A percentile compares a stretch with the other conserved stretches of the same genome.
These are phyloP conservation scores for Petromus typicus DNA, from an alignment of 2,113 vertebrate genomes.

Conservation along the genomic window DNA sequence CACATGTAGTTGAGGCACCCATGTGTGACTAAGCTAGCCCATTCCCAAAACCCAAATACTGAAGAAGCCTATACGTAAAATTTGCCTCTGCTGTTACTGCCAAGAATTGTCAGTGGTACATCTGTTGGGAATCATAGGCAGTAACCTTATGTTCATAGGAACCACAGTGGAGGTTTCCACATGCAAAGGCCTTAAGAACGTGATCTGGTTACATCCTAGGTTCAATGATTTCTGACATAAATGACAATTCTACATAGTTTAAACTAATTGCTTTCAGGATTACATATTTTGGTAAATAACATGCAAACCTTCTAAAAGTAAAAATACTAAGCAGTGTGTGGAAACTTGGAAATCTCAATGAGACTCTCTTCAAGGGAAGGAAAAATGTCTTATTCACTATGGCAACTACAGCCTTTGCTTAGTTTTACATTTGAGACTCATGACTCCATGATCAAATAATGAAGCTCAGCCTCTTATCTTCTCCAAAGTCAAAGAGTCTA, in stretches of 20 bases:
- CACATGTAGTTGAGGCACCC: background rate
- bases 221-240: background rate
- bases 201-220: background rate
- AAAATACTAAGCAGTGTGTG: background rate
- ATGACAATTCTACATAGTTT: background rate
- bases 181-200: background rate
- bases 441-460: background rate
- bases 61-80: background rate
- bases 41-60: background rate
- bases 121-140: background rate
- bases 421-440: background rate
- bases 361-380: background rate
- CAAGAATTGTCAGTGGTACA: background rate
- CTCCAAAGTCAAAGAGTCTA: background rate
- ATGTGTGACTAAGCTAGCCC: background rate
- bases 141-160: background rate
- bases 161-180: background rate
- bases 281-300: background rate
- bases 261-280: background rate
- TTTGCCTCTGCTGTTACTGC: background rate
- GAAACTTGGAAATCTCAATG: background rate
- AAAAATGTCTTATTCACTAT: background rate
- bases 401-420: background rate
- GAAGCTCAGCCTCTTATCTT: background rate
- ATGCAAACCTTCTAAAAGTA: slow-evolving; percentile 16